These are phyloP conservation scores for Tetragonula carbonaria DNA, from an alignment of 2,888 invertebrate species.

Conservation along the genomic window DNA sequence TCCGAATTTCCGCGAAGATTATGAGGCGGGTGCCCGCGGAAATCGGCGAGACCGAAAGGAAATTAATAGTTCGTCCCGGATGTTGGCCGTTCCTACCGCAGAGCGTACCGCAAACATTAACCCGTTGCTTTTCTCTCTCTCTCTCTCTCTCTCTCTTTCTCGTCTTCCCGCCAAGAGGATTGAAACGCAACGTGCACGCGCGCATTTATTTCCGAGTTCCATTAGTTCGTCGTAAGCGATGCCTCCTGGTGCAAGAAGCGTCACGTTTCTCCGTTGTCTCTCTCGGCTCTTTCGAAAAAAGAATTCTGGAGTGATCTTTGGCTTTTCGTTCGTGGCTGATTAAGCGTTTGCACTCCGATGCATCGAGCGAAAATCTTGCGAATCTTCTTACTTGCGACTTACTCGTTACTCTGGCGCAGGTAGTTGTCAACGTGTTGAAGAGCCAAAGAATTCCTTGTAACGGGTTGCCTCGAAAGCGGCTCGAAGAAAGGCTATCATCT, in stretches of 20 bases:
- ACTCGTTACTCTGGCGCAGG: too few relatives aligned
- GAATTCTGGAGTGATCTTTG: too few relatives aligned
- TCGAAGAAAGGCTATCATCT: background rate
- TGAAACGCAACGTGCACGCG: slow-evolving; percentile 27
- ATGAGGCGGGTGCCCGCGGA: slow-evolving; percentile 65
- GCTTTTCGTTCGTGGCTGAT: too few relatives aligned
- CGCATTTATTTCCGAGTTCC: slow-evolving; percentile 18
- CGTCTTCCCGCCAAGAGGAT: slow-evolving; percentile 39
- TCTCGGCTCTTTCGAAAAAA: too few relatives aligned
- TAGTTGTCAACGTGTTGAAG: background rate
- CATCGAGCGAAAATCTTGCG: too few relatives aligned
- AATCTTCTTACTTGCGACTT: too few relatives aligned
- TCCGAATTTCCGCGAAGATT: slow-evolving; percentile 66
- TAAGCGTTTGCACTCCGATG: too few relatives aligned
- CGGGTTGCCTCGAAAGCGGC: background rate
- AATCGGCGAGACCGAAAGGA: slow-evolving; percentile 75
- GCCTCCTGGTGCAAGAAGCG: background rate
- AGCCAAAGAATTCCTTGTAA: background rate
- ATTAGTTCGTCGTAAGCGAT: background rate
- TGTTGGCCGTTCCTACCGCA: slow-evolving; percentile 73
- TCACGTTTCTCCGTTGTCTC: background rate
- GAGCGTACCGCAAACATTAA: slow-evolving; percentile 75
- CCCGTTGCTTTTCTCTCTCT: slow-evolving; percentile 13
- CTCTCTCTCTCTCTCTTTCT: background rate
- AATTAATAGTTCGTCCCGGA: slow-evolving; percentile 79